Evolutionary conservation across 2,888 invertebrate species (phyloP).

Genomic region (Metacarcinus magister): DNA sequence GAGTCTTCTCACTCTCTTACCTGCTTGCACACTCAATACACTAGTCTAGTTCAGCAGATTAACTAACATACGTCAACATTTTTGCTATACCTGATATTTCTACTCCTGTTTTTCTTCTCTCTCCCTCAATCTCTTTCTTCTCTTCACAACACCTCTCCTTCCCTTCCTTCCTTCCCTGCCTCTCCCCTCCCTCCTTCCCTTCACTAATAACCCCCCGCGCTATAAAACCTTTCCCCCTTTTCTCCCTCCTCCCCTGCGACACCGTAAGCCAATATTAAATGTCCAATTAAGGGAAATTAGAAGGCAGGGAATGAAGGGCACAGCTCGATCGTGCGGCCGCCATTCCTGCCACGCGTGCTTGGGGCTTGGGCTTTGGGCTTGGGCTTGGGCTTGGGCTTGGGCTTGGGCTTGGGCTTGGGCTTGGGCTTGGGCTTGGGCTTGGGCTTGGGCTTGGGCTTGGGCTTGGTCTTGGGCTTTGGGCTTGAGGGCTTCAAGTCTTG

Average conservation of each 20-base stretch:
- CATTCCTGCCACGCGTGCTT: neutral
- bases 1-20: too few relatives aligned
- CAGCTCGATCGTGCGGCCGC: neutral
- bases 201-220: neutral
- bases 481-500: neutral
- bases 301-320: neutral
- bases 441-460: neutral
- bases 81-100: too few relatives aligned
- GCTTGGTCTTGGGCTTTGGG: neutral
- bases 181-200: neutral
- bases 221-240: neutral
- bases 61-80: too few relatives aligned
- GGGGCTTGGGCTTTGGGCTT: neutral
- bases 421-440: neutral
- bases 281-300: constrained; percentile 17
- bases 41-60: too few relatives aligned
- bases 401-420: neutral
- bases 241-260: constrained; percentile 47
- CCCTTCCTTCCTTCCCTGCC: neutral
- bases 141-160: neutral
- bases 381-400: neutral
- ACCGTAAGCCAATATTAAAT: constrained; percentile 6
- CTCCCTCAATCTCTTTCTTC: too few relatives aligned
- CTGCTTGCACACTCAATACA: too few relatives aligned
- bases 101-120: too few relatives aligned